Conservation (phyloP, 2,113 vertebrate genomes). For the Chloroceryle aenea region DNA sequence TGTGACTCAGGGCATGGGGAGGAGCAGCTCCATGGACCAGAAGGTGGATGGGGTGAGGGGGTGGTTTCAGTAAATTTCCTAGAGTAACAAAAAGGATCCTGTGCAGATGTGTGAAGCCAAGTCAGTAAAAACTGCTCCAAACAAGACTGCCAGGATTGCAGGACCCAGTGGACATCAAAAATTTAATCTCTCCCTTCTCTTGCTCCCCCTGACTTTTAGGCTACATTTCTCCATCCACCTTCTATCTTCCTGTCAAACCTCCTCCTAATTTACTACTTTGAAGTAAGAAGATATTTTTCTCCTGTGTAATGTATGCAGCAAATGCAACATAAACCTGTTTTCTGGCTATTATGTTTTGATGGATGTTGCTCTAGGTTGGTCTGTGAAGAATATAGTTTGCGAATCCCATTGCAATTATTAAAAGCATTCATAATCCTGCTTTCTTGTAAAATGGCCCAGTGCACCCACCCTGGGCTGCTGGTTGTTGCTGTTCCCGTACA, state of each 20-base stretch:
- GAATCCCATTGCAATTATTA: not conserved
- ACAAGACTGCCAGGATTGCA: not conserved
- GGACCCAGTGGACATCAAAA: not conserved
- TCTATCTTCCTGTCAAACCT: not conserved
- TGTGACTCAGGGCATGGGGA: not conserved
- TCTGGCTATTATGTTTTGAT: not conserved
- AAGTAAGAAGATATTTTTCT: not conserved
- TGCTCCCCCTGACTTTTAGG: not conserved
- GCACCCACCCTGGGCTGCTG: not conserved
- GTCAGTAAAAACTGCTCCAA: not conserved
- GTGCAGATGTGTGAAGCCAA: not conserved
- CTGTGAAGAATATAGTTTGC: not conserved
- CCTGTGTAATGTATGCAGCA: not conserved
- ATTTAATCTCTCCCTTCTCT: not conserved
- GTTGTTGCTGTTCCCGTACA: not conserved
- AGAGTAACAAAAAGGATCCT: constrained; percentile 26
- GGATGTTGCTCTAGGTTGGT: not conserved
- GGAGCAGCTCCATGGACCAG: not conserved
- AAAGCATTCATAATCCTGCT: not conserved
- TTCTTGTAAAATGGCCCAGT: not conserved
- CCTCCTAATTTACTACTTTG: not conserved
- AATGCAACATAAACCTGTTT: not conserved
- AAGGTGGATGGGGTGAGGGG: not conserved
- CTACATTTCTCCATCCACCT: not conserved
- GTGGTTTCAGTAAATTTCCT: constrained; percentile 14